Conservation (phyloP, 2,797 vertebrate species). For the Enteromius treurensis region DNA sequence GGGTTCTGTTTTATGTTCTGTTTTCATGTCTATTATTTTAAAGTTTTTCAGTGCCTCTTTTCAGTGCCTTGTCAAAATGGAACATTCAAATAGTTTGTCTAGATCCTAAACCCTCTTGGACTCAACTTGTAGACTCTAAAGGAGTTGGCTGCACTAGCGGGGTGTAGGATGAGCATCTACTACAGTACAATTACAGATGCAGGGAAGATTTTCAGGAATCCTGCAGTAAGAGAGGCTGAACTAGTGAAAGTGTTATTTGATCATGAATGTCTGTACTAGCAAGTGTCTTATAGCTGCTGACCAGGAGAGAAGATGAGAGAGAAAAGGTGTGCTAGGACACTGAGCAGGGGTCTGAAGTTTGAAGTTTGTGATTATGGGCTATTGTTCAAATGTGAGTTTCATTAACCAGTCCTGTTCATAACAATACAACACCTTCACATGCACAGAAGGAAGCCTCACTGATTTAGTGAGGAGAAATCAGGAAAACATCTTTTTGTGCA, state of each 20-base stretch:
- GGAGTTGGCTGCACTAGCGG: conserved; percentile 55
- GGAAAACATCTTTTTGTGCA: background rate
- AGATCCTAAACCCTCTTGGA: conserved; percentile 67
- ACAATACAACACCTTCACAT: background rate
- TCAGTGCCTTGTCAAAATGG: conserved; percentile 76
- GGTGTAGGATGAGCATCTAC: conserved; percentile 66
- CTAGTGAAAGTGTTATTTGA: conserved; percentile 72
- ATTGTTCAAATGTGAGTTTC: conserved; percentile 75
- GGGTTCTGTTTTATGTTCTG: too few species aligned
- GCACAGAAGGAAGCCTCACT: background rate
- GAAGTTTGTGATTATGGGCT: conserved; percentile 65
- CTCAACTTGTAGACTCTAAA: conserved; percentile 71
- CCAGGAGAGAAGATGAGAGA: conserved; percentile 59
- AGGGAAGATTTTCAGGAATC: conserved; percentile 66
- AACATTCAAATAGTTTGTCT: conserved; percentile 69
- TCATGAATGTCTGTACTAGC: conserved; percentile 76
- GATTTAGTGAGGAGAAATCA: background rate
- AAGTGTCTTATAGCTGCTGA: conserved; percentile 58
- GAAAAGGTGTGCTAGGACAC: conserved; percentile 73
- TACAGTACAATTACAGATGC: conserved; percentile 61
- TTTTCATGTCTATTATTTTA: too few species aligned
- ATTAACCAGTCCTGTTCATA: conserved; percentile 64
- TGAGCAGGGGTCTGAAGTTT: conserved; percentile 64
- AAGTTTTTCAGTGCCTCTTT: too few species aligned
- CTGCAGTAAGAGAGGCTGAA: conserved; percentile 61